These are phyloP conservation scores for Zaprionus camerounensis DNA, from an alignment of 1,140 invertebrate genomes.

Conservation along the genomic window DNA sequence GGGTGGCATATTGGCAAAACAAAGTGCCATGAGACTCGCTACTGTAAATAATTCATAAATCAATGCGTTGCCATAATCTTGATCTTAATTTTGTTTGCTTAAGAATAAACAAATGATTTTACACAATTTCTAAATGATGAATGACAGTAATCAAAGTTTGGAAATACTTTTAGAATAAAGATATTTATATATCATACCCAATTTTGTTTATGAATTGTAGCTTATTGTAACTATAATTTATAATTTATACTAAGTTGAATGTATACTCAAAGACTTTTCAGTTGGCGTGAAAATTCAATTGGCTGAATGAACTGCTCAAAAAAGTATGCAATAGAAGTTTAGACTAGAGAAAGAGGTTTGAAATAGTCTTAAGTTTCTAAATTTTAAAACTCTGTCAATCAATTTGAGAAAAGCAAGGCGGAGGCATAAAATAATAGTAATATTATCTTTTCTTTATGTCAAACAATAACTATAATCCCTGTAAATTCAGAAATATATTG, in stretches of 20 bases:
- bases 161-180: background rate
- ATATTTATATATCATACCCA: background rate
- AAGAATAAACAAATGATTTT: background rate
- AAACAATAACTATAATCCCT: background rate
- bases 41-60: constrained; percentile 11
- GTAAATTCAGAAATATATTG: no score
- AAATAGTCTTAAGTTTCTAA: no score
- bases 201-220: background rate
- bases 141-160: background rate
- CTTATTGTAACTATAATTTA: no score
- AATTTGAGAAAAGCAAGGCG: no score
- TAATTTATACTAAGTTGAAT: no score
- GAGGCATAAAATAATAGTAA: no score
- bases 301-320: background rate
- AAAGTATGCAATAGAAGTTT: background rate
- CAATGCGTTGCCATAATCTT: background rate
- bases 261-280: no score
- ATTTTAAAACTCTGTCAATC: no score
- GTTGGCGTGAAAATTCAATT: no score
- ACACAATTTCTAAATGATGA: background rate
- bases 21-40: background rate
- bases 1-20: background rate
- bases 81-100: background rate
- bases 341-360: no score
- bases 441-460: no score